Percentiles rank a stretch among this genome's conserved stretches.
Evolutionary conservation across 2,113 vertebrate genomes (phyloP).

Genomic region (Todiramphus chloris): DNA sequence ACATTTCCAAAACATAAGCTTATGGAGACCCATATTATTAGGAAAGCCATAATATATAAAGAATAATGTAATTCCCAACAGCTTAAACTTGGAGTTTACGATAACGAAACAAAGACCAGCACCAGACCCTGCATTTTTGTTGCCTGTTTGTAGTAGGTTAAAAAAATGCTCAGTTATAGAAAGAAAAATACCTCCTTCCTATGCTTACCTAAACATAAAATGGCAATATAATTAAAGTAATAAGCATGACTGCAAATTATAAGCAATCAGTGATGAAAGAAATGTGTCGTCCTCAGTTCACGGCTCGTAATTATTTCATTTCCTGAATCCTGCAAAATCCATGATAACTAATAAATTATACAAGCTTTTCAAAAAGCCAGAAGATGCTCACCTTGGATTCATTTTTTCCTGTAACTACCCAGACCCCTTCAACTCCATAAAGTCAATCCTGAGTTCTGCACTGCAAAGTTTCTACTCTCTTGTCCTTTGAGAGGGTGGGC

Average conservation of each 20-base stretch:
- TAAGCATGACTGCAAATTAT: constrained; percentile 12
- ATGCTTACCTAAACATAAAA: constrained; percentile 15
- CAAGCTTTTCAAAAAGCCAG: background rate
- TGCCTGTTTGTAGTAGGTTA: background rate
- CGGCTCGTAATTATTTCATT: constrained; percentile 21
- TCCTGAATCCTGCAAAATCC: background rate
- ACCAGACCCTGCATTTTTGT: background rate
- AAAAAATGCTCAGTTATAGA: background rate
- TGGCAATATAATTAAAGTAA: constrained; percentile 13
- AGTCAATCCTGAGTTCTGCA: background rate
- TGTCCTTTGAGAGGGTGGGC: background rate
- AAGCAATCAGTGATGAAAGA: constrained; percentile 3
- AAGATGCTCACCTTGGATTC: background rate
- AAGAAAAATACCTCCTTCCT: background rate
- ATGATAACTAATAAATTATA: background rate
- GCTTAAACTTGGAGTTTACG: background rate
- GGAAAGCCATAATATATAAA: background rate
- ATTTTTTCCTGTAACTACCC: background rate
- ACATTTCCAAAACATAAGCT: background rate
- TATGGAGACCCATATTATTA: background rate
- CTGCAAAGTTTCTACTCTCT: background rate
- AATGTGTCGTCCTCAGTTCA: background rate
- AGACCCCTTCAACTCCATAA: background rate
- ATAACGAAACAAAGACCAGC: background rate
- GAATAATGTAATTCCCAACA: background rate